Evolutionary conservation across 2,113 vertebrate genomes (phyloP).

Genomic region (Anseranas semipalmata): DNA sequence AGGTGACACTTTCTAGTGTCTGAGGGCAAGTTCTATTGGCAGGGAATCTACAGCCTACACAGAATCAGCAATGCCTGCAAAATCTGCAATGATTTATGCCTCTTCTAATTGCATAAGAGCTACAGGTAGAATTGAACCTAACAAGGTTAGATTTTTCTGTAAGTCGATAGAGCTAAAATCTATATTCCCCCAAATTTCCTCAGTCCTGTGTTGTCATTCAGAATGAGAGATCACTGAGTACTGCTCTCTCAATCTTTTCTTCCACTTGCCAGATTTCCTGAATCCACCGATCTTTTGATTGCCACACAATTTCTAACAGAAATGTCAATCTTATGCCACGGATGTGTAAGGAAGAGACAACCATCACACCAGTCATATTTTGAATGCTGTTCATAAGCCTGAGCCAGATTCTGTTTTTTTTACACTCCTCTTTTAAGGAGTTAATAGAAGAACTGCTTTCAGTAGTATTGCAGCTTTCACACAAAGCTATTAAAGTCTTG

Average conservation of each 20-base stretch:
- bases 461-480: not conserved
- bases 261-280: not conserved
- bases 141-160: slow-evolving; percentile 38
- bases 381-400: not conserved
- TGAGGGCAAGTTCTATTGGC: not conserved
- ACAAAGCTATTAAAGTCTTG: not conserved
- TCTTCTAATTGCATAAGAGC: slow-evolving; percentile 8
- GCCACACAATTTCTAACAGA: not conserved
- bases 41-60: not conserved
- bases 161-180: slow-evolving; percentile 42
- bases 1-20: not conserved
- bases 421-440: not conserved
- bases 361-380: not conserved
- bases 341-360: not conserved
- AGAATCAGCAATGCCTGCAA: not conserved
- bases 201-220: not conserved
- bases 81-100: not conserved
- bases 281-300: not conserved
- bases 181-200: not conserved
- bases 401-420: not conserved
- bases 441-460: not conserved
- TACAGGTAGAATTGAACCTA: not conserved
- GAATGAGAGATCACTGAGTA: not conserved
- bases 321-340: not conserved
- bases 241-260: not conserved